Percentiles rank a stretch among this genome's conserved stretches.
These are phyloP conservation scores for Xylota segnis DNA, from an alignment of 2,888 invertebrate species.

Conservation along the genomic window DNA sequence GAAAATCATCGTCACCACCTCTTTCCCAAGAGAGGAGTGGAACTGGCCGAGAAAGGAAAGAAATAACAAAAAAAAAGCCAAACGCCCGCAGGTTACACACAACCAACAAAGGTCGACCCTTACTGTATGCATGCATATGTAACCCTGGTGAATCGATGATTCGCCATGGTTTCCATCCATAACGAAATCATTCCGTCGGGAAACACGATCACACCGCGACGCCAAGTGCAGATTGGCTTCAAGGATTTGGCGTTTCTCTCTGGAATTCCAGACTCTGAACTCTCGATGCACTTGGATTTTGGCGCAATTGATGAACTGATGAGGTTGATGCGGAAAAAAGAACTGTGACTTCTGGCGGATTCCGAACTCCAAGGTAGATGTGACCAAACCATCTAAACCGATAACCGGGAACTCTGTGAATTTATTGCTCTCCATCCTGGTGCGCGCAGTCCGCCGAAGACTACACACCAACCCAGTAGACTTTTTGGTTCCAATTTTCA, in stretches of 20 bases:
- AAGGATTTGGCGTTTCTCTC: conserved; percentile 35
- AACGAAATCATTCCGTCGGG: conserved; percentile 69
- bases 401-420: conserved; percentile 65
- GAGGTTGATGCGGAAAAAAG: conserved; percentile 31
- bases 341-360: conserved; percentile 59
- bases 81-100: conserved; percentile 63
- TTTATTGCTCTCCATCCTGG: conserved; percentile 58
- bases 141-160: conserved; percentile 66
- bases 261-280: conserved; percentile 68
- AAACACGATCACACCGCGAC: conserved; percentile 55
- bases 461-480: conserved; percentile 22
- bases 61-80: conserved; percentile 7
- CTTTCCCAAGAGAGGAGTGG: conserved; percentile 14
- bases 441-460: background rate
- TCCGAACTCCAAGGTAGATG: conserved; percentile 55
- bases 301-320: conserved; percentile 73
- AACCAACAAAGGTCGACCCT: conserved; percentile 72
- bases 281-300: conserved; percentile 47
- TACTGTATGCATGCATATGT: conserved; percentile 55
- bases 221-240: background rate
- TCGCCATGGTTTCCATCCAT: conserved; percentile 68
- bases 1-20: conserved; percentile 65
- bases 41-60: conserved; percentile 9
- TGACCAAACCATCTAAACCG: conserved; percentile 68
- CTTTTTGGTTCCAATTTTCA: conserved; percentile 66